phyloP scores from a whole-genome alignment of 1,140 invertebrate genomes.

The Himalopsyche phryganea region DNA sequence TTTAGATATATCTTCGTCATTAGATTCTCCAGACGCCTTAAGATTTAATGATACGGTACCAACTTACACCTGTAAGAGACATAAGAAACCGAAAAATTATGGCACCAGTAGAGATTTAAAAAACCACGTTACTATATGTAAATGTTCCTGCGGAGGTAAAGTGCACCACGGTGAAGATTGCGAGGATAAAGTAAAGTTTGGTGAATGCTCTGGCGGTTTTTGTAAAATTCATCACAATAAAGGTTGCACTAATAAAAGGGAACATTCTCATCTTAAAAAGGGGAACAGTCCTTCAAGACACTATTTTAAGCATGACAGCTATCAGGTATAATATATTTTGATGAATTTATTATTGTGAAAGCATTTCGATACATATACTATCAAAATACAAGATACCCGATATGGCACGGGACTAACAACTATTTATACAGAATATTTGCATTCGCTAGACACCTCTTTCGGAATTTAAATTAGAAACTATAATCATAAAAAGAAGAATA shows the following conservation, averaged over 20 bases:
- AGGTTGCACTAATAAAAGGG: background rate
- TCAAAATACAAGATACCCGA: too few relatives aligned
- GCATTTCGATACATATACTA: too few relatives aligned
- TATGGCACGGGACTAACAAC: too few relatives aligned
- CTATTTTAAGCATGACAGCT: constrained; percentile 50
- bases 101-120: background rate
- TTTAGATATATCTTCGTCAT: constrained; percentile 26
- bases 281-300: constrained; percentile 38
- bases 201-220: background rate
- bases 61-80: constrained; percentile 24
- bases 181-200: background rate
- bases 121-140: background rate
- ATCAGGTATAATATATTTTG: constrained; percentile 48
- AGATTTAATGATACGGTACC: constrained; percentile 21
- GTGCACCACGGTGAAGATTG: too few relatives aligned
- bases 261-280: constrained; percentile 33
- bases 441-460: too few relatives aligned
- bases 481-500: too few relatives aligned
- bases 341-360: too few relatives aligned
- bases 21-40: constrained; percentile 17
- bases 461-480: too few relatives aligned
- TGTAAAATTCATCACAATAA: background rate
- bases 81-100: constrained; percentile 15
- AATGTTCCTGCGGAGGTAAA: too few relatives aligned
- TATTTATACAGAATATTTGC: too few relatives aligned